A percentile compares a stretch with the other conserved stretches of the same genome.
These are phyloP conservation scores for Galeopsomyia nigrocyanea DNA, from an alignment of 2,888 invertebrate species.

Conservation along the genomic window DNA sequence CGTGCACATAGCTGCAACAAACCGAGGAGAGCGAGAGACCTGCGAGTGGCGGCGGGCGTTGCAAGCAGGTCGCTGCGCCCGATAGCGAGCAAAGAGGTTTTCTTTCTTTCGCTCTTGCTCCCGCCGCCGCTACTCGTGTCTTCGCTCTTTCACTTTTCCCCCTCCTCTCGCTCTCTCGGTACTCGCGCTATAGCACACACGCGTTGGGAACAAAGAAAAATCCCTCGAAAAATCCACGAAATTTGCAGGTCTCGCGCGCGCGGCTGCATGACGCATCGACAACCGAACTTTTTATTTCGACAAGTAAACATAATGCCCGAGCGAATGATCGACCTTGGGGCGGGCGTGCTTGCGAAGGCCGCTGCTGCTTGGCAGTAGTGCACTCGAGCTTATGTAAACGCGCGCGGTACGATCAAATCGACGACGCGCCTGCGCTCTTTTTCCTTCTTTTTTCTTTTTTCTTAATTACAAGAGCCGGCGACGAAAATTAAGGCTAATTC, in stretches of 20 bases:
- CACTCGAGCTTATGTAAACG: too few species aligned
- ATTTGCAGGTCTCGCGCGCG: too few species aligned
- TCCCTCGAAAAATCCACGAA: too few species aligned
- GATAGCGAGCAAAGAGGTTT: constrained; percentile 27
- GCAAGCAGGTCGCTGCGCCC: constrained; percentile 44
- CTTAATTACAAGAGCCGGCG: not conserved
- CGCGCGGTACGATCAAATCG: too few species aligned
- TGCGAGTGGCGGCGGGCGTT: constrained; percentile 1
- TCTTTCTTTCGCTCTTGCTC: constrained; percentile 25
- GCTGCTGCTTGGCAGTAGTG: too few species aligned
- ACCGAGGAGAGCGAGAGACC: constrained; percentile 2
- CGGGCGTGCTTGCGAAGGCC: too few species aligned
- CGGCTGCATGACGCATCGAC: too few species aligned
- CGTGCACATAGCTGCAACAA: not conserved
- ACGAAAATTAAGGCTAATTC: too few species aligned
- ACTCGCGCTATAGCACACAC: not conserved
- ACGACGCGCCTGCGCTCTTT: too few species aligned
- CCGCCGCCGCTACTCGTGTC: not conserved
- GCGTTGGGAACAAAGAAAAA: not conserved
- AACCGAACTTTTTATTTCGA: too few species aligned
- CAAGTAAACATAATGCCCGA: too few species aligned
- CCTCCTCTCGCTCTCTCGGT: not conserved
- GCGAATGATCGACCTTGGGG: too few species aligned
- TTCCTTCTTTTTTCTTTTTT: not conserved
- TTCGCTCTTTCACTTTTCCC: not conserved